These are phyloP conservation scores for Tinamus guttatus DNA, from an alignment of 2,113 vertebrate species.

Conservation along the genomic window DNA sequence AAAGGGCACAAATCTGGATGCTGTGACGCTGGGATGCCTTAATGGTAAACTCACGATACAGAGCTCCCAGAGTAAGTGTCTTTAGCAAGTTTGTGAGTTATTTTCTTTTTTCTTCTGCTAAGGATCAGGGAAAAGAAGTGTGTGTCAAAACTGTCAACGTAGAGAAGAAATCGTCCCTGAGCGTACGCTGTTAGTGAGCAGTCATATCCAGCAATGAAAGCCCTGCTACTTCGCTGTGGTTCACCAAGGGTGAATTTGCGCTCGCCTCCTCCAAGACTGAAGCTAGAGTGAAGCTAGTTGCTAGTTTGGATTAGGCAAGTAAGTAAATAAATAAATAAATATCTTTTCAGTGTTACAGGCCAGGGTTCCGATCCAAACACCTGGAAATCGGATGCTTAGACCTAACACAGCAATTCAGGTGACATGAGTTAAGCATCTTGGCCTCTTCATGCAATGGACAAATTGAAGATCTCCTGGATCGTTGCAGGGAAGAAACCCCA, in stretches of 20 bases:
- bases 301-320: neutral
- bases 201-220: constrained; percentile 80
- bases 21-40: constrained; percentile 19
- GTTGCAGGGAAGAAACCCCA: neutral
- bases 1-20: constrained; percentile 23
- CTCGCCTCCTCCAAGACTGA: neutral
- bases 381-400: neutral
- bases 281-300: neutral
- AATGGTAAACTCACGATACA: constrained; percentile 56
- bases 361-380: neutral
- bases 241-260: neutral
- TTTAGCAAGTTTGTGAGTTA: constrained; percentile 82
- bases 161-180: constrained; percentile 74
- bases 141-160: constrained; percentile 81
- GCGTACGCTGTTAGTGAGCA: constrained; percentile 72
- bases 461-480: neutral
- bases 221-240: constrained; percentile 71
- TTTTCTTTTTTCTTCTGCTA: constrained; percentile 47
- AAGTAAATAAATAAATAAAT: neutral
- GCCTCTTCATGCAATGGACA: neutral
- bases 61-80: constrained; percentile 79
- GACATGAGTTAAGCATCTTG: neutral
- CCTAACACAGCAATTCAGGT: neutral
- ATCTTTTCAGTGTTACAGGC: neutral
- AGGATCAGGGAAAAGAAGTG: constrained; percentile 76